Evolutionary conservation across 1,140 invertebrate species (phyloP).

Genomic region (Bombus pyrosoma): DNA sequence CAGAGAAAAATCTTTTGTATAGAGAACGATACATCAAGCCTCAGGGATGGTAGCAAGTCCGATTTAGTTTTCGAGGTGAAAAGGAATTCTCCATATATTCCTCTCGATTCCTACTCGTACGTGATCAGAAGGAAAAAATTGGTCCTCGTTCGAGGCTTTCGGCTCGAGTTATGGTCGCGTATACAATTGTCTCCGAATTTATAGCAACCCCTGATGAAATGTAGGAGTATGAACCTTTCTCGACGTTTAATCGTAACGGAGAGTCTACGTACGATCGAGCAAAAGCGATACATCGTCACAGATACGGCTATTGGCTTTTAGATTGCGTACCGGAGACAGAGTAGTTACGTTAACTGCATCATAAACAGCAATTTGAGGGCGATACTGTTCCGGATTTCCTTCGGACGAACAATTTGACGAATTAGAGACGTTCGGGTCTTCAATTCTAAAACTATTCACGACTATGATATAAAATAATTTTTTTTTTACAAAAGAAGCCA

Average conservation of each 20-base stretch:
- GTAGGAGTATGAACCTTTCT: constrained; percentile 13
- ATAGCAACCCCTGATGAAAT: constrained; percentile 27
- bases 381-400: background rate
- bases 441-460: background rate
- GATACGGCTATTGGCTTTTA: constrained; percentile 46
- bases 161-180: constrained; percentile 38
- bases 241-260: constrained; percentile 7
- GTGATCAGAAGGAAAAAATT: constrained; percentile 36
- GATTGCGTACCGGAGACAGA: constrained; percentile 3
- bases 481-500: background rate
- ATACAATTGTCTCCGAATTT: constrained; percentile 47
- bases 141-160: constrained; percentile 27
- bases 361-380: constrained; percentile 36
- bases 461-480: background rate
- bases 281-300: constrained; percentile 20
- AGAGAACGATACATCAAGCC: constrained; percentile 26
- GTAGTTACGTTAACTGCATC: constrained; percentile 27
- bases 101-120: background rate
- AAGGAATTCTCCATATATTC: constrained; percentile 20
- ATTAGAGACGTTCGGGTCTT: background rate
- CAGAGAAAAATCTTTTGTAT: constrained; percentile 7
- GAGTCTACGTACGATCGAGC: constrained; percentile 10
- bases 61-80: constrained; percentile 9
- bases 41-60: background rate
- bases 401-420: background rate